Evolutionary conservation across 2,888 invertebrate species (phyloP), one percentile per base, ranked within the genome.

Genomic region (Zootermopsis nevadensis): DNA sequence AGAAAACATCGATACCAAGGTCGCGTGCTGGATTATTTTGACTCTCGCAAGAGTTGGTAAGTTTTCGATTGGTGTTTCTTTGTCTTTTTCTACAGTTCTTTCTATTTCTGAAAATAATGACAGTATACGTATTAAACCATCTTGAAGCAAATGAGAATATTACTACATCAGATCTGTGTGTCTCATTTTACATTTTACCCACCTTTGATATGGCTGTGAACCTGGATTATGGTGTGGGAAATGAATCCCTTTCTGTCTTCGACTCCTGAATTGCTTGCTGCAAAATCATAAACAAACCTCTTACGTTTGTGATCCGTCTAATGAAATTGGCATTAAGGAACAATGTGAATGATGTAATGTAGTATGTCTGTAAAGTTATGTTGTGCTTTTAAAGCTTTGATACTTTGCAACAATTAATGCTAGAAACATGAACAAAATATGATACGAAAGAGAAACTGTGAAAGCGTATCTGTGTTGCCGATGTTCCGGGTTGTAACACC

Each of bases 121-220:
- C n/a, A 0, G n/a, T 2, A 27, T n/a, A 60, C n/a, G 27, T 60
- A 12, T 60, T 24, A 24, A 60, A 19, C n/a, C 38, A 48, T 48
- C 48, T 48, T 15, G 48, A n/a, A 27, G n/a, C n/a, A 60, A n/a
- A 27, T 22, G 6, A 53, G 15, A 53, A 2, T 15, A 22, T 53
- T 53, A 15, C 19, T 15, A 15, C 3, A 15, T 22, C 53, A 22
- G 15, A 53, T 6, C 24, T 53, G 53, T 4, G 3, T 10, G 15
- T 4, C 24, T 15, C 19, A 53, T 60, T n/a, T 60, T 1, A 48
- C 42, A 12, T 12, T 15, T 15, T 53, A 42, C 82, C 27, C 42
- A 83, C 83, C 80, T 80, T 83, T 72, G 30, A 83, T 48, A 53
- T 80, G 30, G 15, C 8, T 66, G 22, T 60, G 42, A 19, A 80